phyloP scores from a whole-genome alignment of 2,888 invertebrate species.

The Acleris holmiana region DNA sequence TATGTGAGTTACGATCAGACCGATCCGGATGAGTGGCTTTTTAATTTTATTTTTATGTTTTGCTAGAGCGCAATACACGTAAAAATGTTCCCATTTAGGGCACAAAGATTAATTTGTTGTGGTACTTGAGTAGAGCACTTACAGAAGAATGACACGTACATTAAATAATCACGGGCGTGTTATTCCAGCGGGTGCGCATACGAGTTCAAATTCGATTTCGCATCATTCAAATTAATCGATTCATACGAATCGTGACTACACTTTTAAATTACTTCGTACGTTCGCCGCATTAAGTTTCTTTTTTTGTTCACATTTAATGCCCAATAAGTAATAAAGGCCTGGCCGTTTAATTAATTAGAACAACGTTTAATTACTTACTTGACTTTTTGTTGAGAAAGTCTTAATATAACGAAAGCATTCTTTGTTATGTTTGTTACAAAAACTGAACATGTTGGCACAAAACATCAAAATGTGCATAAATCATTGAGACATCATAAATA shows the following conservation, averaged over 20 bases:
- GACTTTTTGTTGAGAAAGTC: constrained; percentile 23
- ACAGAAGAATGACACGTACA: constrained; percentile 33
- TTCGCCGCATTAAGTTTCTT: constrained; percentile 46
- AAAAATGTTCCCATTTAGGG: background rate
- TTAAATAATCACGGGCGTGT: constrained; percentile 23
- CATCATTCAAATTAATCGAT: constrained; percentile 47
- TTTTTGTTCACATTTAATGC: constrained; percentile 36
- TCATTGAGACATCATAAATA: constrained; percentile 6
- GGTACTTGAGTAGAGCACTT: constrained; percentile 15
- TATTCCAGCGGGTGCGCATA: constrained; percentile 17
- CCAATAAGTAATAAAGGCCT: constrained; percentile 40
- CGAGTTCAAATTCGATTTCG: constrained; percentile 38
- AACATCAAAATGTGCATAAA: constrained; percentile 1
- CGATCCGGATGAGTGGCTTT: no score
- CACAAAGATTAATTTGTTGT: constrained; percentile 20
- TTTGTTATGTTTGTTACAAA: constrained; percentile 1
- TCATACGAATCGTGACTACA: constrained; percentile 48
- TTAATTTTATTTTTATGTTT: no score
- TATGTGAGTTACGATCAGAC: no score
- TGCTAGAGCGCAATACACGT: no score
- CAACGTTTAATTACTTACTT: constrained; percentile 11
- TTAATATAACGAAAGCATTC: constrained; percentile 13
- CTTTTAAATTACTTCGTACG: constrained; percentile 40
- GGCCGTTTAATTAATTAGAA: constrained; percentile 35
- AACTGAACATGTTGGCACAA: background rate